Evolutionary conservation across 2,888 invertebrate species (phyloP).

Genomic region (Tetropium fuscum): DNA sequence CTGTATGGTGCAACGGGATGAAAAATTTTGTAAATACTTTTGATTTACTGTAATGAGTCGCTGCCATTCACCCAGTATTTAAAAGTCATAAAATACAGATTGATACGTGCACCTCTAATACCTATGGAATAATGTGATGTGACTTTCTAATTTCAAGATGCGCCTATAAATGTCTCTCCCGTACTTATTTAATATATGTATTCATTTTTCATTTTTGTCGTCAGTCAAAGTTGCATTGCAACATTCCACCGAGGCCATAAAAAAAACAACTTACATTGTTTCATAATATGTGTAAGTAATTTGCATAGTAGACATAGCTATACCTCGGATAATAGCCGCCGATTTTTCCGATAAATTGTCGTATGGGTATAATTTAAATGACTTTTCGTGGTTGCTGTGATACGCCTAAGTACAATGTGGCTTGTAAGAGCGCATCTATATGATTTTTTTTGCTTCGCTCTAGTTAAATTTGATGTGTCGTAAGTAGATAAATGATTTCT

Average conservation of each 20-base stretch:
- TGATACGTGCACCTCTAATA: conserved; percentile 19
- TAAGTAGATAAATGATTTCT: too few relatives aligned
- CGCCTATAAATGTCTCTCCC: conserved; percentile 20
- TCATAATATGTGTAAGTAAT: conserved; percentile 30
- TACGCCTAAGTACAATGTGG: background rate
- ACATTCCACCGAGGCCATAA: conserved; percentile 24
- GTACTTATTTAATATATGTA: conserved; percentile 18
- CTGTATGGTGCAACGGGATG: too few relatives aligned
- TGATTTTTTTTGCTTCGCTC: too few relatives aligned
- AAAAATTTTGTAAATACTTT: too few relatives aligned
- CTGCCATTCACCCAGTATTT: too few relatives aligned
- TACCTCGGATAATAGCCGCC: background rate
- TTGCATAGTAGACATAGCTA: conserved; percentile 31
- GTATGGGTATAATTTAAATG: conserved; percentile 18
- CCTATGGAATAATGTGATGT: conserved; percentile 17
- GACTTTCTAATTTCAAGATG: conserved; percentile 26
- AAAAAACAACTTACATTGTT: conserved; percentile 33
- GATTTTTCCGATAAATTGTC: conserved; percentile 8
- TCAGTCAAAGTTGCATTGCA: conserved; percentile 28
- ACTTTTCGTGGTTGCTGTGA: conserved; percentile 3
- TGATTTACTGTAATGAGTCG: too few relatives aligned
- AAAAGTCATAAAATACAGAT: conserved; percentile 23
- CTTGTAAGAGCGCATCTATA: too few relatives aligned
- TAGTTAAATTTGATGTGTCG: too few relatives aligned
- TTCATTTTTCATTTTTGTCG: conserved; percentile 25